These are phyloP conservation scores for Melinaea menophilus DNA, from an alignment of 2,888 invertebrate species.

Conservation along the genomic window DNA sequence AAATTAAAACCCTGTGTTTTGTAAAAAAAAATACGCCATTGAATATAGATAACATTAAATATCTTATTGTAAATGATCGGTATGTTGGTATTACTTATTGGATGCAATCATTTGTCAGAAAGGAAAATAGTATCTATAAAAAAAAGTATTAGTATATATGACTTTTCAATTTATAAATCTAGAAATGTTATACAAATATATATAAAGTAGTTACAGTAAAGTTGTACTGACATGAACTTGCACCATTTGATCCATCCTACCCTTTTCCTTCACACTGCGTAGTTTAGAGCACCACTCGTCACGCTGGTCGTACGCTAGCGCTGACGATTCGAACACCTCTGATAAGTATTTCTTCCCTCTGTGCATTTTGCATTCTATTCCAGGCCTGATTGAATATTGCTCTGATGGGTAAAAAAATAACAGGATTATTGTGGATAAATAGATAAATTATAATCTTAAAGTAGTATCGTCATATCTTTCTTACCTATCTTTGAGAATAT, in stretches of 20 bases:
- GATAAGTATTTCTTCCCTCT: slow-evolving; percentile 85
- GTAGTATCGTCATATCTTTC: too few relatives aligned
- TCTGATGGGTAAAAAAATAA: slow-evolving; percentile 49
- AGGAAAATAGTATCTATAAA: too few relatives aligned
- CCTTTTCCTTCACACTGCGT: slow-evolving; percentile 82
- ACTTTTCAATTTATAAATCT: too few relatives aligned
- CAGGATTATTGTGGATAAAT: background rate
- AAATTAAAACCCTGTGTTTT: too few relatives aligned
- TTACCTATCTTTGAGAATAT: slow-evolving; percentile 83
- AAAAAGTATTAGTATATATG: too few relatives aligned
- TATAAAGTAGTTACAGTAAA: background rate
- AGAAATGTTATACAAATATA: too few relatives aligned
- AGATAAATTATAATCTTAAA: too few relatives aligned
- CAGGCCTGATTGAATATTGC: slow-evolving; percentile 83
- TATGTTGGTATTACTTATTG: too few relatives aligned
- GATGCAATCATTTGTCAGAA: too few relatives aligned
- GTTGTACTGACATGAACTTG: slow-evolving; percentile 78
- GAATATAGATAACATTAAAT: too few relatives aligned
- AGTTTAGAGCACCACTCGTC: slow-evolving; percentile 85
- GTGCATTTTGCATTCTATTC: slow-evolving; percentile 76
- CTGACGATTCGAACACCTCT: slow-evolving; percentile 88
- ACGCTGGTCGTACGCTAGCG: slow-evolving; percentile 87
- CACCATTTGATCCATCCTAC: slow-evolving; percentile 80
- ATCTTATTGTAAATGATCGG: too few relatives aligned
- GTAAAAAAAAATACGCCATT: too few relatives aligned